These are phyloP conservation scores for Chauna torquata DNA, from an alignment of 2,113 vertebrate genomes.

Conservation along the genomic window DNA sequence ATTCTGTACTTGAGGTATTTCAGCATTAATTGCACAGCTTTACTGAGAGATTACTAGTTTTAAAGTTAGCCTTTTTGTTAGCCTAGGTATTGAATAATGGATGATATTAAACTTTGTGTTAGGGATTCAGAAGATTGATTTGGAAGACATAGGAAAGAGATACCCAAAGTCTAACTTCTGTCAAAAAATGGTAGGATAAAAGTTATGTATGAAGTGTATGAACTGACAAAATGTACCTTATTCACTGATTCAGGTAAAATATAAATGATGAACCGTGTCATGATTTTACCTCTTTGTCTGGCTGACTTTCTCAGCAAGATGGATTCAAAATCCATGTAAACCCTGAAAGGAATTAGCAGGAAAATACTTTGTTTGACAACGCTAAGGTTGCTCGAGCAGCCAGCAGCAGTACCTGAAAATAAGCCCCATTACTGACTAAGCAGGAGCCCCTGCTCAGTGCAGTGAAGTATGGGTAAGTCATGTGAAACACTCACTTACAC, in stretches of 20 bases:
- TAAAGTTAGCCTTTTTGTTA: background rate
- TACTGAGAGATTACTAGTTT: conserved; percentile 18
- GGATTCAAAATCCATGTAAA: conserved; percentile 57
- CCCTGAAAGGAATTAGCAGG: conserved; percentile 47
- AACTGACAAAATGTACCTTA: background rate
- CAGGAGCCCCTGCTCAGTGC: background rate
- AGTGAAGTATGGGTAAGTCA: background rate
- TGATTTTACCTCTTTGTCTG: conserved; percentile 15
- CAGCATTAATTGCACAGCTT: conserved; percentile 35
- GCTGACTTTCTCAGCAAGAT: conserved; percentile 45
- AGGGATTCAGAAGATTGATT: conserved; percentile 5
- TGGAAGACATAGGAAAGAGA: background rate
- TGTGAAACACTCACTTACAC: background rate
- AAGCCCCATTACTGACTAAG: background rate
- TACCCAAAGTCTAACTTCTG: background rate
- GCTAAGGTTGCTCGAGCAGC: background rate
- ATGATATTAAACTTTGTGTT: conserved; percentile 7
- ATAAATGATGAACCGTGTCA: conserved; percentile 31
- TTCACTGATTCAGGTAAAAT: background rate
- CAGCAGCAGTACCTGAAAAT: background rate
- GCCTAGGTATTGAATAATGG: conserved; percentile 51
- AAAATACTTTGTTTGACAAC: conserved; percentile 12
- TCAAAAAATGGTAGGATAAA: background rate
- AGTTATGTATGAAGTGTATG: background rate
- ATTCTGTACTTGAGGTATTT: background rate